These are phyloP conservation scores for Mnemiopsis leidyi DNA, from an alignment of 37 sponge, comb jelly and placozoan species.

Conservation along the genomic window DNA sequence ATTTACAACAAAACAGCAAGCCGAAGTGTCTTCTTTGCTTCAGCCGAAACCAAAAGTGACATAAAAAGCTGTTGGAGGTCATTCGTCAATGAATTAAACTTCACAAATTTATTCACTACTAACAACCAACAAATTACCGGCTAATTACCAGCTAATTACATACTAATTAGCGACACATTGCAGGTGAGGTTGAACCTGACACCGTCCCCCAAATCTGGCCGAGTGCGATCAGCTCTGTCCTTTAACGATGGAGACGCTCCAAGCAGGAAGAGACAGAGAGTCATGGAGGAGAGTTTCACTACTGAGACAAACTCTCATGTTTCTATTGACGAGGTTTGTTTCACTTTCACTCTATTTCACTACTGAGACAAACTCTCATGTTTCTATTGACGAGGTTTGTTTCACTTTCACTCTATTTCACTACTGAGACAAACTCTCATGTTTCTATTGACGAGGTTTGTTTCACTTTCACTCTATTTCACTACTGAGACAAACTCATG, in stretches of 20 bases:
- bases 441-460: slow-evolving; percentile 53
- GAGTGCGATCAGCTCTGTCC: slow-evolving; percentile 66
- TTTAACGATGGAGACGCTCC: slow-evolving; percentile 45
- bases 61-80: no score
- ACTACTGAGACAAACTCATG: no score
- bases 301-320: slow-evolving; percentile 66
- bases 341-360: no score
- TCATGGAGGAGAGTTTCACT: slow-evolving; percentile 65
- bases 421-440: slow-evolving; percentile 58
- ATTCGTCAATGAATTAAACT: no score
- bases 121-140: no score
- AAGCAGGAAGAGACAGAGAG: slow-evolving; percentile 46
- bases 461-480: no score
- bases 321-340: slow-evolving; percentile 47
- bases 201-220: slow-evolving; percentile 73
- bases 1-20: no score
- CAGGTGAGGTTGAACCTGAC: slow-evolving; percentile 71
- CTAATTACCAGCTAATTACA: background rate
- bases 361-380: slow-evolving; percentile 58
- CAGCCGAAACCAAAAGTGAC: no score
- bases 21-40: no score
- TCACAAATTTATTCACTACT: no score
- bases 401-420: no score
- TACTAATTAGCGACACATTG: background rate
- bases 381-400: slow-evolving; percentile 51